Conservation (phyloP, 2,888 invertebrate species). For the Axea sp. region DNA sequence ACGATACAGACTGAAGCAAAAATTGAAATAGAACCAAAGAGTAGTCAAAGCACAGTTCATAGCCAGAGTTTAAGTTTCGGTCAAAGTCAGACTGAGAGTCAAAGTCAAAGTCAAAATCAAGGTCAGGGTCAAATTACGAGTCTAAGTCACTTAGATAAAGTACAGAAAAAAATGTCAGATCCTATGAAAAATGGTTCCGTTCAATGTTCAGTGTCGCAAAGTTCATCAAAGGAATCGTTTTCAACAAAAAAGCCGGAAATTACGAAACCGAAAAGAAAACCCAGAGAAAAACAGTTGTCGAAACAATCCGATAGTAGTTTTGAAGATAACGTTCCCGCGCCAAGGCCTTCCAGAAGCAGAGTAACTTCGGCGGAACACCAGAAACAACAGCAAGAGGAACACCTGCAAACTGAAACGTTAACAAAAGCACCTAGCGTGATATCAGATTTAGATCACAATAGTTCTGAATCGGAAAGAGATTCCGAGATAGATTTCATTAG, state of each 20-base stretch:
- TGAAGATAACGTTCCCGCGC: conserved; percentile 41
- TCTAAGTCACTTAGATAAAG: conserved; percentile 2
- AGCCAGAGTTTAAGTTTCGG: conserved; percentile 2
- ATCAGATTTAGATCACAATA: conserved; percentile 76
- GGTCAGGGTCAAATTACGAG: neutral
- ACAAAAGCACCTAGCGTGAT: conserved; percentile 71
- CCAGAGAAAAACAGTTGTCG: conserved; percentile 67
- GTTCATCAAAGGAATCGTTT: conserved; percentile 66
- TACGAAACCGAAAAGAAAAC: conserved; percentile 72
- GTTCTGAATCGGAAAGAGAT: conserved; percentile 87
- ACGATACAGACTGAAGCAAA: conserved; percentile 73
- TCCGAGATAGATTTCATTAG: conserved; percentile 82
- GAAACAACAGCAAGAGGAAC: conserved; percentile 48
- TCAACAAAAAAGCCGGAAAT: conserved; percentile 67
- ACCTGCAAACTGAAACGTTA: conserved; percentile 55
- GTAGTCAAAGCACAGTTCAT: conserved; percentile 13
- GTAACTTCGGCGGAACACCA: conserved; percentile 26
- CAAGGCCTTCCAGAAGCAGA: conserved; percentile 36
- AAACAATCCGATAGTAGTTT: conserved; percentile 60
- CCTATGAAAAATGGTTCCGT: conserved; percentile 45
- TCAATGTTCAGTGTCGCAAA: conserved; percentile 59
- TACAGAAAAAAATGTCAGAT: conserved; percentile 19
- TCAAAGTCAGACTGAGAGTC: conserved; percentile 3
- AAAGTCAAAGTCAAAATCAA: conserved; percentile 9
- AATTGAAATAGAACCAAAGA: conserved; percentile 72